These are phyloP conservation scores for Drosophila antonietae DNA, from an alignment of 2,888 invertebrate genomes.

Conservation along the genomic window DNA sequence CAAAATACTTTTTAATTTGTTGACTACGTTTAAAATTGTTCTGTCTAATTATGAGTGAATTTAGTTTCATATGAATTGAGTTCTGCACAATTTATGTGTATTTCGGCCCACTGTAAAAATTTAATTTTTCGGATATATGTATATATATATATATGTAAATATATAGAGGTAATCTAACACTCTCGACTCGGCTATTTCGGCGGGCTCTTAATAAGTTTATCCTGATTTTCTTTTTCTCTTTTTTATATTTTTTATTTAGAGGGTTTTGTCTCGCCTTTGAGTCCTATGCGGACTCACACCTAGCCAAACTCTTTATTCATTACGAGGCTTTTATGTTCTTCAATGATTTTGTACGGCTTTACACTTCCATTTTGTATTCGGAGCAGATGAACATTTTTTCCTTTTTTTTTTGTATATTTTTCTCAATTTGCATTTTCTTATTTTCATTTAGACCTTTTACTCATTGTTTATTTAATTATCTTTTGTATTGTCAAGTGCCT, in stretches of 20 bases:
- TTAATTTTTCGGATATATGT: too few species aligned
- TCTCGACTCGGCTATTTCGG: neutral
- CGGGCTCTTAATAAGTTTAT: neutral
- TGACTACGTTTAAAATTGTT: too few species aligned
- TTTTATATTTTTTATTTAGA: neutral
- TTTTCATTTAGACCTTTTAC: constrained; percentile 68
- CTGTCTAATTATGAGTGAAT: too few species aligned
- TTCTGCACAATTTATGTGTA: neutral
- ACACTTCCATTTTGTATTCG: constrained; percentile 46
- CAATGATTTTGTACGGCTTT: constrained; percentile 73
- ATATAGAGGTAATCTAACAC: neutral
- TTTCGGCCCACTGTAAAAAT: neutral
- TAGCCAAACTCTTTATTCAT: constrained; percentile 48
- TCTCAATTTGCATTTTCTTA: constrained; percentile 68
- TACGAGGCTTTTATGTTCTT: constrained; percentile 62
- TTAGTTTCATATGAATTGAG: too few species aligned
- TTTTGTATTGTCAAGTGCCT: constrained; percentile 76
- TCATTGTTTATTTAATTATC: constrained; percentile 78
- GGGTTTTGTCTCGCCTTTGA: neutral
- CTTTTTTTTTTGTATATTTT: constrained; percentile 42
- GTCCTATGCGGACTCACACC: constrained; percentile 25
- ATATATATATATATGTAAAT: too few species aligned
- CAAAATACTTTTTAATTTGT: too few species aligned
- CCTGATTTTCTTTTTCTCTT: constrained; percentile 1
- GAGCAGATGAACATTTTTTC: constrained; percentile 34